Conservation (phyloP, 2,888 invertebrate species). For the Polylopha cassiicola region DNA sequence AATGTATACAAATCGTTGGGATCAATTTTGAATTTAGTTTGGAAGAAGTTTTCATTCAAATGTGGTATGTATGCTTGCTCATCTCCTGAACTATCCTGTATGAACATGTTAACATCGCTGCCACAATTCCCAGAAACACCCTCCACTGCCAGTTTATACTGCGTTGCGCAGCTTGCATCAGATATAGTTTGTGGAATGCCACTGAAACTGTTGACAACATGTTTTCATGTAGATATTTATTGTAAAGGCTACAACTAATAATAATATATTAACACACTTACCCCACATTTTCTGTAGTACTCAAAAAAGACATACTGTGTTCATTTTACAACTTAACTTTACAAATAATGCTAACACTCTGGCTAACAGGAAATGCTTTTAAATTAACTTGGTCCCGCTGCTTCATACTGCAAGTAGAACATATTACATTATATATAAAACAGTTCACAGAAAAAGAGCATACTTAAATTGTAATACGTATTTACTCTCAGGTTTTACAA, state of each 20-base stretch:
- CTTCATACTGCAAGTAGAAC: conserved; percentile 56
- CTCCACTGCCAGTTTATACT: conserved; percentile 72
- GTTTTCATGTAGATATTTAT: conserved; percentile 4
- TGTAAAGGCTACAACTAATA: not conserved
- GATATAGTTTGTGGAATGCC: conserved; percentile 73
- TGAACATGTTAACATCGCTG: conserved; percentile 64
- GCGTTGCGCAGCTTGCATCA: conserved; percentile 71
- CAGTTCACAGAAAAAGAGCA: conserved; percentile 28
- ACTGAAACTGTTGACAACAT: conserved; percentile 54
- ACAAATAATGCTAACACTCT: conserved; percentile 38
- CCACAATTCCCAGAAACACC: conserved; percentile 59
- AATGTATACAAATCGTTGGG: conserved; percentile 72
- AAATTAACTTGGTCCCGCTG: conserved; percentile 58
- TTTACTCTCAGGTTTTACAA: conserved; percentile 38
- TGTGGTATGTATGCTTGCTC: conserved; percentile 65
- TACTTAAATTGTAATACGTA: conserved; percentile 46
- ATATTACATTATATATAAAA: conserved; percentile 23
- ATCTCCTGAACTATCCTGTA: conserved; percentile 63
- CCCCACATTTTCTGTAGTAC: conserved; percentile 75
- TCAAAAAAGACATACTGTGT: conserved; percentile 75
- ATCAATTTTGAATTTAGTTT: conserved; percentile 72
- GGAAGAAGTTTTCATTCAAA: conserved; percentile 63
- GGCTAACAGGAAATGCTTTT: conserved; percentile 45
- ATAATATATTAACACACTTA: conserved; percentile 36
- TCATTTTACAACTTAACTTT: conserved; percentile 66